Evolutionary conservation across 2,888 invertebrate genomes (phyloP), one percentile per base, ranked within the genome.

Genomic region (Eilema caniola): DNA sequence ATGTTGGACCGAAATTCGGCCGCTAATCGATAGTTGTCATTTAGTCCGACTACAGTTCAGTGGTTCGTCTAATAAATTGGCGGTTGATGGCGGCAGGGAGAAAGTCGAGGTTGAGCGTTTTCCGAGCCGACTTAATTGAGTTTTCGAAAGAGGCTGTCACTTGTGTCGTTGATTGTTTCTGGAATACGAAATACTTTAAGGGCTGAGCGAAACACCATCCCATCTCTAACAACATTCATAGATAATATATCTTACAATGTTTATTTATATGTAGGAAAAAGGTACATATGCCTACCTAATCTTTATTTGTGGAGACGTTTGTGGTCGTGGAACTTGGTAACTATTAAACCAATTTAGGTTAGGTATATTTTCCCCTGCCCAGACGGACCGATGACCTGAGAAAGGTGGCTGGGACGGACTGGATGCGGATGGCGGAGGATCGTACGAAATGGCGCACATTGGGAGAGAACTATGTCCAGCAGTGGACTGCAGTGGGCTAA

Each of bases 121-220:
- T 88, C 87, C 84, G 88, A 86, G 79, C 76, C 72, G 75, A 75
- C 84, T 87, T 89, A 89, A 89, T 90, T 89, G 85, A 88, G 88
- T 88, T 86, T 88, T 85, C 79, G 79, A 83, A 85, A 86, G 82
- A 82, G 80, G 80, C 79, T 84, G 81, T 84, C 82, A 79, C 41
- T 81, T 59, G 65, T 66, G 66, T 71, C 66, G 66, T 65, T 74
- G 77, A 79, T 80, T 81, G 80, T 81, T 80, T 78, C 70, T 53
- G 56, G 73, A 72, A 72, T 62, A 75, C 68, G 69, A 71, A 74
- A 70, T 67, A 66, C 57, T 63, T 60, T 67, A 61, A 60, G 62
- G 71, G 74, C 53, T 23, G 14, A 62, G 64, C 16, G 57, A 59
- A 59, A 24, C 41, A 47, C 24, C 23, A 33, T 37, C 41, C 10